Percentiles rank a stretch among this genome's conserved stretches.
phyloP scores from a whole-genome alignment of 2,888 invertebrate species.

The Cheilosia variabilis region DNA sequence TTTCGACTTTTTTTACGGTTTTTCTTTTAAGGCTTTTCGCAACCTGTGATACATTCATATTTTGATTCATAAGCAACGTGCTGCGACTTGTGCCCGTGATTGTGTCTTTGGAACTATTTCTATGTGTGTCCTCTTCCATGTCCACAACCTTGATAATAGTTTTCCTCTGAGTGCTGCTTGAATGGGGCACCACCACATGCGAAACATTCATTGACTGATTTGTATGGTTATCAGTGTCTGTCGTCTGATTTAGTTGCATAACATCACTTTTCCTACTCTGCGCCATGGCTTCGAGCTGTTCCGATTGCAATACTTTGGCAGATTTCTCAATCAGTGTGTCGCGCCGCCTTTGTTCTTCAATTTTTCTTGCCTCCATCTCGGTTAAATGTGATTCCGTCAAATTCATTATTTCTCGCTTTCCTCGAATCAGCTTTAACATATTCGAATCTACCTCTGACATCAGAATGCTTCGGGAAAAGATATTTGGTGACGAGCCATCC shows the following conservation, averaged over 20 bases:
- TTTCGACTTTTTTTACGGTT: slow-evolving; percentile 4
- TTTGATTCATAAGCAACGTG: slow-evolving; percentile 2
- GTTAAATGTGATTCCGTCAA: background rate
- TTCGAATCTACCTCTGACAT: slow-evolving; percentile 54
- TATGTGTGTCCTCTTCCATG: background rate
- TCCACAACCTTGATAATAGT: background rate
- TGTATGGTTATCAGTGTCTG: background rate
- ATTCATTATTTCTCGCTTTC: background rate
- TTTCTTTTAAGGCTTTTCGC: slow-evolving; percentile 36
- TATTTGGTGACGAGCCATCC: slow-evolving; percentile 37
- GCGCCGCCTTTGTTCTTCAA: background rate
- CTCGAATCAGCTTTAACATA: slow-evolving; percentile 35
- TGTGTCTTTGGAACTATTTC: background rate
- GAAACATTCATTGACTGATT: slow-evolving; percentile 2
- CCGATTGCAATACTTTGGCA: too few species aligned
- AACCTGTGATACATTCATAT: background rate
- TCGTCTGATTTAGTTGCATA: background rate
- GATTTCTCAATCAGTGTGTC: too few species aligned
- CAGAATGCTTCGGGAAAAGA: slow-evolving; percentile 44
- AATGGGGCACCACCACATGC: background rate
- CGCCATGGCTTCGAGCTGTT: background rate
- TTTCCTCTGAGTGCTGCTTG: background rate
- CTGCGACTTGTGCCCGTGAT: background rate
- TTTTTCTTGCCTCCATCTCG: background rate
- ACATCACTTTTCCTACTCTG: too few species aligned